Base-by-base conservation (phyloP, 2,113 vertebrate species). In the Onychostruthus taczanowskii region DNA sequence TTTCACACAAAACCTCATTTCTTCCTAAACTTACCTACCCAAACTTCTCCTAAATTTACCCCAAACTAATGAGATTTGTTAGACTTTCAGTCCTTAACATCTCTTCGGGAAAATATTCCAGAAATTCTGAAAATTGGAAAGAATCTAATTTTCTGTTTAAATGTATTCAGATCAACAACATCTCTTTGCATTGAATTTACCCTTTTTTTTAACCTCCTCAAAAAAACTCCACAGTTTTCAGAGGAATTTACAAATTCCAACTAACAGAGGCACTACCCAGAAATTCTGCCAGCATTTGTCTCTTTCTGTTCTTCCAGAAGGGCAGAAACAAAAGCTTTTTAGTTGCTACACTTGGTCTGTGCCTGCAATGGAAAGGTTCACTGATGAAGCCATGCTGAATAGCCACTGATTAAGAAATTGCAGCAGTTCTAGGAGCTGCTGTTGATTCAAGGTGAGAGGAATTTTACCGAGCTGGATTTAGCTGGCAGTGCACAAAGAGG, bases 251-350 rank as follows among this genome's bases (percentile, higher is more conserved):
- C 55, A 37, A 13, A 73, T 6, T 67, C 6, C 61, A 91, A 27
- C 61, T 73, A 81, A 88, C 6, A 86, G 52, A 90, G 10, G 12
- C 47, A 62, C 62, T 55, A 20, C 16, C 35, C 35, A 81, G 53
- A 95, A 90, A 49, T 77, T 61, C 63, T 69, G 66, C 76, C 87
- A 94, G 77, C 49, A 61, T 89, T 95, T 92, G 41, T 46, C 63
- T 90, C 67, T 50, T 70, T 35, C 50, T 69, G 61, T 64, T 73
- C 53, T 76, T 89, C 68, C 44, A 86, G 89, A 94, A 95, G 83
- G 83, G 78, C 61, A 92, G 92, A 88, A 86, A 84, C 84, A 78
- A 97, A 92, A 96, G 84, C 85, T 62, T 80, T 82, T 93, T 80
- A 94, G 73, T 64, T 4, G 17, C 53, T 26, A 44, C 47, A 19